Conservation (phyloP, 2,888 invertebrate species). For the Agrotis ipsilon region DNA sequence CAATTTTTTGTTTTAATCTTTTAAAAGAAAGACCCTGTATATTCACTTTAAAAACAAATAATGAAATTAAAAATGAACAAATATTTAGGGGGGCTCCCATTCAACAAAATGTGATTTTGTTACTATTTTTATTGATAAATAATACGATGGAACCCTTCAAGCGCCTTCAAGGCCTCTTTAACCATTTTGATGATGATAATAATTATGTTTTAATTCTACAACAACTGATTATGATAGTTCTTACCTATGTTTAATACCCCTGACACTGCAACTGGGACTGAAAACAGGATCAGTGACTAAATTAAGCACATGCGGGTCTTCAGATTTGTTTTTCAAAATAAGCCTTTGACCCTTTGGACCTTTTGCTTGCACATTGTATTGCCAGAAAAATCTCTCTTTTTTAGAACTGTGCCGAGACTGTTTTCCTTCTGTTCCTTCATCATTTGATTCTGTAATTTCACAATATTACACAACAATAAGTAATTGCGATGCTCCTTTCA, state of each 20-base stretch:
- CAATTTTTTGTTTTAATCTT: no score
- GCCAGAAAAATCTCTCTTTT: conserved; percentile 98
- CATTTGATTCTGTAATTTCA: conserved; percentile 91
- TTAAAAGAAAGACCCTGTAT: no score
- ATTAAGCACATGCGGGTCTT: conserved; percentile 97
- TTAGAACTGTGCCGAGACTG: conserved; percentile 89
- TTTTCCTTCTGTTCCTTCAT: conserved; percentile 89
- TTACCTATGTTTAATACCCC: conserved; percentile 97
- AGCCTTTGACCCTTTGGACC: conserved; percentile 98
- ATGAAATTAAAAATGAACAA: no score
- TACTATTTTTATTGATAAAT: no score
- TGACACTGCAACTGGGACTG: conserved; percentile 97
- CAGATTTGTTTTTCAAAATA: conserved; percentile 95
- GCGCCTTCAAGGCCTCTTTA: no score
- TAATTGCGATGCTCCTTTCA: no score
- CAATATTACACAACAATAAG: conserved; percentile 1
- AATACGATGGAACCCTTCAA: no score
- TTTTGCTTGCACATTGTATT: conserved; percentile 99
- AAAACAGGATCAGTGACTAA: conserved; percentile 99
- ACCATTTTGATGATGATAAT: no score
- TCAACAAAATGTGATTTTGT: no score
- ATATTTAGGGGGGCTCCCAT: no score
- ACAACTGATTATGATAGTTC: neutral
- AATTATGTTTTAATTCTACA: neutral
- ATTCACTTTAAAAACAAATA: no score